A percentile compares a stretch with the other conserved stretches of the same genome.
Evolutionary conservation across 2,113 vertebrate genomes (phyloP).

Genomic region (Sterrhoptilus dennistouni): DNA sequence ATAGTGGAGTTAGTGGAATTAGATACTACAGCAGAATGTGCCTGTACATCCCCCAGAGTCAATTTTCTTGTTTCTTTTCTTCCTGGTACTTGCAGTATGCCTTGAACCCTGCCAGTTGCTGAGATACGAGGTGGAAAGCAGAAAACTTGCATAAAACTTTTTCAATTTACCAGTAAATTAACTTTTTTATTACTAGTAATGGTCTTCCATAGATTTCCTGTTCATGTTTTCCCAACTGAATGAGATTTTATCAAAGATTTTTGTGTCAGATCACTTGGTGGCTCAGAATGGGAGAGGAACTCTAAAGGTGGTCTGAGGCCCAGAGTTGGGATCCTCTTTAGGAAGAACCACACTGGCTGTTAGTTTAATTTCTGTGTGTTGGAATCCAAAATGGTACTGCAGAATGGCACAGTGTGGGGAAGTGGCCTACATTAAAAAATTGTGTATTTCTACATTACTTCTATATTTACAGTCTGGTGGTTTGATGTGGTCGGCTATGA

Average conservation of each 20-base stretch:
- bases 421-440: not conserved
- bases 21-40: not conserved
- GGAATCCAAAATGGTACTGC: not conserved
- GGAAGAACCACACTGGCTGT: not conserved
- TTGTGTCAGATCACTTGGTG: fast-evolving
- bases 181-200: not conserved
- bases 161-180: not conserved
- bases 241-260: not conserved
- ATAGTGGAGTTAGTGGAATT: not conserved
- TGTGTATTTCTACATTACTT: not conserved
- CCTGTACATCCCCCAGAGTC: not conserved
- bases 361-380: not conserved
- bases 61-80: not conserved
- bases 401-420: not conserved
- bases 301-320: not conserved
- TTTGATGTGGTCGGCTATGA: not conserved
- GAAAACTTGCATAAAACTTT: not conserved
- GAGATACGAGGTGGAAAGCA: not conserved
- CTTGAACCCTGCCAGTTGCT: not conserved
- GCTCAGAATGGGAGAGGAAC: not conserved
- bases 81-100: not conserved
- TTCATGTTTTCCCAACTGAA: fast-evolving
- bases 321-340: not conserved
- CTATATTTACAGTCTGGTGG: not conserved
- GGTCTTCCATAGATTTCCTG: not conserved